A percentile compares a stretch with the other conserved stretches of the same genome.
Conservation (phyloP, 2,888 invertebrate species). For the Mamestra brassicae region DNA sequence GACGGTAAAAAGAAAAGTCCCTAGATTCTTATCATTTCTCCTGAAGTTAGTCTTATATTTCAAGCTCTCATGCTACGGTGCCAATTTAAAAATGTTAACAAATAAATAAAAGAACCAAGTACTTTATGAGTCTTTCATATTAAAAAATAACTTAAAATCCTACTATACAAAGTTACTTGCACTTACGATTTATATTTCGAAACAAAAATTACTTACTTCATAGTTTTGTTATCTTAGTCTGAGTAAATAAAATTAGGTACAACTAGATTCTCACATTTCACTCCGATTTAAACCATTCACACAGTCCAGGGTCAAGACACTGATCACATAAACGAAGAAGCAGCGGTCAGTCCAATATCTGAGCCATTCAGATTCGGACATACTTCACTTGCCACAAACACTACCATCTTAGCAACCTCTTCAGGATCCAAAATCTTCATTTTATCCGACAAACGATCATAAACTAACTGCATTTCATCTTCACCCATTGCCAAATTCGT, state of each 20-base stretch:
- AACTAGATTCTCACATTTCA: neutral
- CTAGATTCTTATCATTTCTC: neutral
- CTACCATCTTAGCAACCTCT: constrained; percentile 77
- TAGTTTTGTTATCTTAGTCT: neutral
- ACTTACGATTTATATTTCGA: neutral
- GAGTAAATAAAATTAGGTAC: neutral
- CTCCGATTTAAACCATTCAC: neutral
- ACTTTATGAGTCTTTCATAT: neutral
- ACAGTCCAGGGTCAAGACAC: neutral
- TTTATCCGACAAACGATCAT: constrained; percentile 60
- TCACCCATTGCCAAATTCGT: constrained; percentile 69
- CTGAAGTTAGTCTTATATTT: neutral
- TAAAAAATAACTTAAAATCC: neutral
- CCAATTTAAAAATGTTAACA: neutral
- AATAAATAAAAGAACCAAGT: neutral
- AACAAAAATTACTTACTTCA: neutral
- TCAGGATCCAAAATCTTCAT: constrained; percentile 73
- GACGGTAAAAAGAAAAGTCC: neutral
- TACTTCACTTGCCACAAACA: constrained; percentile 75
- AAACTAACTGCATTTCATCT: constrained; percentile 65
- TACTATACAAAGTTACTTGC: neutral
- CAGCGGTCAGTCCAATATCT: constrained; percentile 70
- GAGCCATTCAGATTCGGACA: constrained; percentile 77
- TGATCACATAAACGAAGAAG: constrained; percentile 57
- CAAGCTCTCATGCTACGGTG: neutral